Evolutionary conservation across 2,113 vertebrate genomes (phyloP).

Genomic region (Ellobius talpinus): DNA sequence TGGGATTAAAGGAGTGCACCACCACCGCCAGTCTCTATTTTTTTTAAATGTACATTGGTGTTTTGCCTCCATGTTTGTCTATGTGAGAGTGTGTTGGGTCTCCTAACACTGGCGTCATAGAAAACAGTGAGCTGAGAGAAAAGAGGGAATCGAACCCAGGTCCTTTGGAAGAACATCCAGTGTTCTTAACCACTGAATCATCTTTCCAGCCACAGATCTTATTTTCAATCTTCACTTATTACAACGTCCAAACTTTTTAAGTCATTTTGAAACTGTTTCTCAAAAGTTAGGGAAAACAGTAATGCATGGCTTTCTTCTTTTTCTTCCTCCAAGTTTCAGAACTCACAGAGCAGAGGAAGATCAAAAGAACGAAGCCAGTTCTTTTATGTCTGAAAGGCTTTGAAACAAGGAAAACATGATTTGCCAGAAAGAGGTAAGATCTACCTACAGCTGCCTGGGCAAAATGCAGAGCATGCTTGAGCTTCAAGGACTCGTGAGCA

Average conservation of each 20-base stretch:
- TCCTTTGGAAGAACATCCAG: not conserved
- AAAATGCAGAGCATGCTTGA: not conserved
- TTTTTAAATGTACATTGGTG: not conserved
- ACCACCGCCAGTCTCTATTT: too few relatives aligned
- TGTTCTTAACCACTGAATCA: not conserved
- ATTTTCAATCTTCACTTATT: not conserved
- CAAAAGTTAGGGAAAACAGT: not conserved
- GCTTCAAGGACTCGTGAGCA: not conserved
- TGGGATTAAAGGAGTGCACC: too few relatives aligned
- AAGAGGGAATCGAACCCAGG: not conserved
- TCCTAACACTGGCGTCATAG: not conserved
- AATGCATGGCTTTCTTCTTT: not conserved
- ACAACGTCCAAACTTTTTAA: not conserved
- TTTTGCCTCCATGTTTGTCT: not conserved
- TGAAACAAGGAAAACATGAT: not conserved
- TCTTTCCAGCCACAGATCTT: not conserved
- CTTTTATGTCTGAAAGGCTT: conserved; percentile 9
- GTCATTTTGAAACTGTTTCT: conserved; percentile 32
- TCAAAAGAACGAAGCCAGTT: conserved; percentile 40
- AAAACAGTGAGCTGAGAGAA: not conserved
- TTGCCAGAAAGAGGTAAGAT: not conserved
- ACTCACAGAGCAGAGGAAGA: conserved; percentile 1
- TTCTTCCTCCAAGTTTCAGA: not conserved
- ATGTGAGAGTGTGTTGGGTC: not conserved
- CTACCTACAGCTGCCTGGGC: not conserved